A percentile compares a stretch with the other conserved stretches of the same genome.
phyloP scores from a whole-genome alignment of 2,113 vertebrate species.

The Protomyctophum bolini region DNA sequence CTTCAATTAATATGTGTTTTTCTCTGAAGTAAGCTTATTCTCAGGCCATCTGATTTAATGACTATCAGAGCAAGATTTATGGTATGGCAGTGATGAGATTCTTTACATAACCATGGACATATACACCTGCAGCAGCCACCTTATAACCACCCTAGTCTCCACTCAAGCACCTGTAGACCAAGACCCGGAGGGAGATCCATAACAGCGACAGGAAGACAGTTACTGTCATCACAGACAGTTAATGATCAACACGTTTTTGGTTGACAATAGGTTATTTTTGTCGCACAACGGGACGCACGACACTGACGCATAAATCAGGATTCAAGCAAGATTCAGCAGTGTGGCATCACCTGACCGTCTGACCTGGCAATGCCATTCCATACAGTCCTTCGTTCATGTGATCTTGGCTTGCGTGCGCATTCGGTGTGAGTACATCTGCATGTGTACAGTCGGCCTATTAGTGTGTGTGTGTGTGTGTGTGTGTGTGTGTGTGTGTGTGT shows the following conservation, averaged over 20 bases:
- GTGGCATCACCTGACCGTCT: constrained; percentile 7
- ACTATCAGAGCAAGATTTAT: constrained; percentile 15
- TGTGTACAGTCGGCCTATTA: neutral
- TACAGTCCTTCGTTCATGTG: constrained; percentile 35
- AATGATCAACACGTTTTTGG: too few species aligned
- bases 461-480: constrained; percentile 4
- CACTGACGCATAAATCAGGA: too few species aligned
- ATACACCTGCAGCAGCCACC: constrained; percentile 9
- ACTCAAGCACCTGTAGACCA: neutral
- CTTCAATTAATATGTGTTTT: too few species aligned
- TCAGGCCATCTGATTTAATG: constrained; percentile 18
- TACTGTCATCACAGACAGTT: neutral
- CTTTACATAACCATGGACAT: constrained; percentile 44
- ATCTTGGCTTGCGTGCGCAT: constrained; percentile 19
- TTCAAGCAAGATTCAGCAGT: too few species aligned
- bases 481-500: neutral
- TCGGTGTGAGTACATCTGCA: constrained; percentile 21
- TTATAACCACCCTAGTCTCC: neutral
- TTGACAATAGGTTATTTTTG: too few species aligned
- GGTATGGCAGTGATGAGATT: constrained; percentile 38
- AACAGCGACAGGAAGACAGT: neutral
- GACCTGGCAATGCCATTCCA: constrained; percentile 35
- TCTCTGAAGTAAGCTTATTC: too few species aligned
- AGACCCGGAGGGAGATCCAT: neutral
- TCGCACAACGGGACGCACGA: too few species aligned